These are phyloP conservation scores for Homarus americanus DNA, from an alignment of 1,140 invertebrate genomes.

Conservation along the genomic window DNA sequence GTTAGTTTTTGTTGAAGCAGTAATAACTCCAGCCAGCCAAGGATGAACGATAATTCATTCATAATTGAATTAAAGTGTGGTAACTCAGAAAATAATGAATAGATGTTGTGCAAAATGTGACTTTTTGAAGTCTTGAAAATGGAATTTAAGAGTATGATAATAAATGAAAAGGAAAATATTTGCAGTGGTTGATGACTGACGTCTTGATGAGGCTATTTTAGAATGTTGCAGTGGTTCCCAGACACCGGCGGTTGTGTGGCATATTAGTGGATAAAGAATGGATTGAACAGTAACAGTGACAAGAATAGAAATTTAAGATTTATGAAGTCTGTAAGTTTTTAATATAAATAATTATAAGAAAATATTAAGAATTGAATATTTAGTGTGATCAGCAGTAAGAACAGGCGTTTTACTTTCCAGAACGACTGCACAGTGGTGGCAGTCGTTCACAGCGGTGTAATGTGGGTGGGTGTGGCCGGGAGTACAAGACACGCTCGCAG, in stretches of 20 bases:
- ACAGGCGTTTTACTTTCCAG: constrained; percentile 58
- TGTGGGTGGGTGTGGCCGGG: constrained; percentile 84
- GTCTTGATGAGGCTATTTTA: background rate
- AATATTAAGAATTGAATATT: constrained; percentile 12
- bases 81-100: constrained; percentile 4
- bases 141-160: background rate
- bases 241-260: background rate
- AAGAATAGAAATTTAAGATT: background rate
- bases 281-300: constrained; percentile 8
- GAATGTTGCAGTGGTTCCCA: background rate
- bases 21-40: background rate
- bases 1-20: background rate
- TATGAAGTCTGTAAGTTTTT: background rate
- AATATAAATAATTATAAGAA: background rate
- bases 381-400: constrained; percentile 55
- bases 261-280: background rate
- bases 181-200: background rate
- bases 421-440: constrained; percentile 71
- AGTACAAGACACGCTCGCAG: constrained; percentile 95
- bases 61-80: background rate
- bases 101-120: background rate
- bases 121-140: background rate
- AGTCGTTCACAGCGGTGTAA: constrained; percentile 83
- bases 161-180: background rate
- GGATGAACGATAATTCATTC: background rate